Evolutionary conservation across 2,888 invertebrate genomes (phyloP).

Genomic region (Drosophila melanosoma): DNA sequence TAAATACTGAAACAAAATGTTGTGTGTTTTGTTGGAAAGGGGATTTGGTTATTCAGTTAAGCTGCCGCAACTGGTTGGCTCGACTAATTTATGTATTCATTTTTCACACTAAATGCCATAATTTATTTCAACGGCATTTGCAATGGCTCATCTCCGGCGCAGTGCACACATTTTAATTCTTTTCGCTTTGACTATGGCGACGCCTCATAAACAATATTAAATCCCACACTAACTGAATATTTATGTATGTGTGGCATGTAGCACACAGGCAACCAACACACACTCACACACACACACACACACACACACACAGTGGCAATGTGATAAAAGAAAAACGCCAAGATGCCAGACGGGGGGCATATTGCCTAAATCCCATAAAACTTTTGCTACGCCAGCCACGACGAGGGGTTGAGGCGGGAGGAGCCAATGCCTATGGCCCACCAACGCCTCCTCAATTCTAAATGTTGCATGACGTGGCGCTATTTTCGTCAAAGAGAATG

Average conservation of each 20-base stretch:
- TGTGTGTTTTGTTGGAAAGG: background rate
- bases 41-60: conserved; percentile 23
- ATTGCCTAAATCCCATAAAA: conserved; percentile 67
- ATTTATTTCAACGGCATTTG: conserved; percentile 72
- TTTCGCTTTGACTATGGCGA: conserved; percentile 71
- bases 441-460: conserved; percentile 70
- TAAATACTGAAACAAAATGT: background rate
- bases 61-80: conserved; percentile 15
- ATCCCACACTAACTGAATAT: conserved; percentile 51
- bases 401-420: background rate
- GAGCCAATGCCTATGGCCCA: conserved; percentile 33
- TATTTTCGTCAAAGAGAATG: conserved; percentile 63
- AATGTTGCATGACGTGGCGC: conserved; percentile 78
- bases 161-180: conserved; percentile 68
- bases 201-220: conserved; percentile 79
- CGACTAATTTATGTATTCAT: conserved; percentile 68
- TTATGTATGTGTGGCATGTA: conserved; percentile 29
- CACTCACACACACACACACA: too few species aligned
- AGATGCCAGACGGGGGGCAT: conserved; percentile 42
- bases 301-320: too few species aligned
- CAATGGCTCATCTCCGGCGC: conserved; percentile 48
- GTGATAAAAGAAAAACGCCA: conserved; percentile 55
- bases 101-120: conserved; percentile 78
- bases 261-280: conserved; percentile 14
- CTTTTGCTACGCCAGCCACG: conserved; percentile 49